Evolutionary conservation across 1,140 invertebrate species (phyloP).

Genomic region (Psix sp.): DNA sequence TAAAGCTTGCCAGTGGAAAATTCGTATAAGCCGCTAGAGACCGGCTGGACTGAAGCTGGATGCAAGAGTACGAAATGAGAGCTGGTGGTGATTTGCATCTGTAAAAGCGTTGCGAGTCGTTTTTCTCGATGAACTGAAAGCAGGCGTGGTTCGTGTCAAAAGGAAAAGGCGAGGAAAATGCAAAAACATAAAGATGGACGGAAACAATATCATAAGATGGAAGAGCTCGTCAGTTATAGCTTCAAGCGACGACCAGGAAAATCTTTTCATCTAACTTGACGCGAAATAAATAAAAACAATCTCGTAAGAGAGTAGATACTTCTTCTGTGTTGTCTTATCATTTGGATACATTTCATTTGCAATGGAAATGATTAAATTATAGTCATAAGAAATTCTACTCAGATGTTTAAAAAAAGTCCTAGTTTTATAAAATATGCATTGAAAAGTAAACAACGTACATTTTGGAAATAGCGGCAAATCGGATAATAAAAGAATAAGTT

Average conservation of each 20-base stretch:
- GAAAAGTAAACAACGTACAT: too few relatives aligned
- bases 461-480: too few relatives aligned
- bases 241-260: conserved; percentile 11
- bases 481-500: too few relatives aligned
- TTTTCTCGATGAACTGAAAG: conserved; percentile 44
- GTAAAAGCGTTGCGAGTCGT: conserved; percentile 37
- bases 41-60: conserved; percentile 32
- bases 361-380: too few relatives aligned
- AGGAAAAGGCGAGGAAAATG: conserved; percentile 21
- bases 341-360: too few relatives aligned
- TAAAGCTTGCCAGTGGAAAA: conserved; percentile 39
- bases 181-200: conserved; percentile 24
- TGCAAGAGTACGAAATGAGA: conserved; percentile 35
- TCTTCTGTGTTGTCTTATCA: too few relatives aligned
- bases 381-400: too few relatives aligned
- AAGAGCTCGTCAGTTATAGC: conserved; percentile 22
- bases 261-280: conserved; percentile 16
- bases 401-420: too few relatives aligned
- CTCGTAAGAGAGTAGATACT: too few relatives aligned
- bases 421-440: too few relatives aligned
- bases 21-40: conserved; percentile 39
- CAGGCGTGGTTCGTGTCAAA: conserved; percentile 43
- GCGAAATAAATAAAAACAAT: too few relatives aligned
- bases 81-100: conserved; percentile 50
- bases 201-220: conserved; percentile 27